phyloP scores from a whole-genome alignment of 2,888 invertebrate genomes.

The Oconnorella tubifera region DNA sequence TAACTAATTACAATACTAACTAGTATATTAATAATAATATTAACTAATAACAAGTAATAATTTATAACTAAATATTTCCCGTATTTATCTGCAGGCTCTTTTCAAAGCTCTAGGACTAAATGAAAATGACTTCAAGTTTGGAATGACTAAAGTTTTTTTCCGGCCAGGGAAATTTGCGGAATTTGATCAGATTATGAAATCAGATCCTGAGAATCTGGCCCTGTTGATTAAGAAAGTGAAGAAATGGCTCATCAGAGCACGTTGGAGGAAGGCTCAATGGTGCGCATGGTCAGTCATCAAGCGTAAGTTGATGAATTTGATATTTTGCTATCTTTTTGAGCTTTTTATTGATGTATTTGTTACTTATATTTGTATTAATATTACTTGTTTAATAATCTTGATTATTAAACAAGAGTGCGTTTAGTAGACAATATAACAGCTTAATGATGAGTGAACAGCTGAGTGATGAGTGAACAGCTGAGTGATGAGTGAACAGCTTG shows the following conservation, averaged over 20 bases:
- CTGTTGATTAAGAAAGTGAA: constrained; percentile 80
- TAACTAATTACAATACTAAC: neutral
- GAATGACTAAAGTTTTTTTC: constrained; percentile 95
- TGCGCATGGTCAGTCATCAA: constrained; percentile 89
- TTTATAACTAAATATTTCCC: neutral
- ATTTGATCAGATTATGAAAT: constrained; percentile 90
- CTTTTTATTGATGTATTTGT: no score
- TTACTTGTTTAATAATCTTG: no score
- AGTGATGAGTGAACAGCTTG: no score
- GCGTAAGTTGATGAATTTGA: constrained; percentile 59
- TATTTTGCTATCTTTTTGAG: neutral
- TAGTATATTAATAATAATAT: neutral
- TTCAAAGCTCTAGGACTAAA: constrained; percentile 89
- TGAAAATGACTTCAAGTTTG: constrained; percentile 92
- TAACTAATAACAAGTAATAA: neutral
- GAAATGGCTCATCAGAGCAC: constrained; percentile 83
- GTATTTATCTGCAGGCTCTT: constrained; percentile 67
- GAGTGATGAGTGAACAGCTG: no score
- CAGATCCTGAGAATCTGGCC: constrained; percentile 86
- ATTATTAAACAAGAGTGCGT: no score
- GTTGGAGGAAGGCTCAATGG: constrained; percentile 91
- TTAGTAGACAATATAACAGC: no score
- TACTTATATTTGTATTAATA: neutral
- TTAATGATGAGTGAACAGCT: no score
- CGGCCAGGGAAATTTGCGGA: constrained; percentile 97